Evolutionary conservation across 2,888 invertebrate genomes (phyloP), one percentile per base, ranked within the genome.

Genomic region (Scelioninae gen. 1): DNA sequence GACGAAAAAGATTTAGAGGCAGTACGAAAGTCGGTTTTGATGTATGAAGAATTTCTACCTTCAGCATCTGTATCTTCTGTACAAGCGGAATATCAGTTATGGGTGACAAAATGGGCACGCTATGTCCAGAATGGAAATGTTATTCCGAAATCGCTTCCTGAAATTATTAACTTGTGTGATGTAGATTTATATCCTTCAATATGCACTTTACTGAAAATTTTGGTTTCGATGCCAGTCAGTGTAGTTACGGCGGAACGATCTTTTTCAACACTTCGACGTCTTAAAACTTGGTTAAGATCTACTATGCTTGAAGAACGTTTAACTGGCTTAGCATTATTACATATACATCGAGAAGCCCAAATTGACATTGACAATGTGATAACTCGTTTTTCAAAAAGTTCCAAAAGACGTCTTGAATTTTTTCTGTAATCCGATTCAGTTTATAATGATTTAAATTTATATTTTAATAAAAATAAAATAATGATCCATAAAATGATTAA

Each of bases 351-450:
- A 5, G 38, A 38, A 4, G 5, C 5, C 11, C 1, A 38, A 0
- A 10, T 38, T 8, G 38, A 38, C 5, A 38, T 38, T 11, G 38
- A 38, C 11, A 11, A 38, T 1, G 11, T 38, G 8, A 38, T 38
- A 38, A 10, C 38, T 1, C 1, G 38, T 76, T 78, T 31, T 71
- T 88, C 23, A 88, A 89, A 66, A 87, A 87, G 76, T 86, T 86
- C 10, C 78, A 87, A 68, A 78, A 23, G 23, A 23, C 23, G 23
- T 23, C 23, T 23, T 23, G 23, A 23, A 23, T 23, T 23, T 23
- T 4, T 23, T 4, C 1, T 23, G 4, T 23, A 23, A 23, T 2
- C 23, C 23, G 23, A 23, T 23, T 23, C 23, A 23, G 23, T 23
- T 23, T 23, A 23, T 23, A 23, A 2, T 23, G 4, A 23, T 23